Base-by-base conservation (phyloP, 2,888 invertebrate species). In the Odiellus spinosus region DNA sequence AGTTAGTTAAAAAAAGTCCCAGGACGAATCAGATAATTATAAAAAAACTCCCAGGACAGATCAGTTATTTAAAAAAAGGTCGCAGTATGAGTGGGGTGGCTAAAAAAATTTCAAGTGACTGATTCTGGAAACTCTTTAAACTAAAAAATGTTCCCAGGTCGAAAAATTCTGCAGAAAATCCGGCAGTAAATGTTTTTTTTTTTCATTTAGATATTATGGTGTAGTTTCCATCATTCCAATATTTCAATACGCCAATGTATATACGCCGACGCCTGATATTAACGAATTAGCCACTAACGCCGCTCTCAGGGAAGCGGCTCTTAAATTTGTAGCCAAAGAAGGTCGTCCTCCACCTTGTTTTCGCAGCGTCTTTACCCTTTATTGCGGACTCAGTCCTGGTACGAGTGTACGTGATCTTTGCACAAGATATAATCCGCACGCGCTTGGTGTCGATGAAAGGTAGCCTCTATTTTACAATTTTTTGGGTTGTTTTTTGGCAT, bases 201-300 rank as follows among this genome's bases (percentile, higher is more conserved):
- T 61, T 62, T 3, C 10, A 11, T 21, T 35, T 58, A 73, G 73
- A 42, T 75, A 75, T 66, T 79, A 82, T 58, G 78, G 78, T 11
- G 77, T 81, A 11, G 77, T 84, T 1, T 76, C 76, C 17, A 66
- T 86, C 45, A 74, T 84, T 44, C 82, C 85, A 10, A 77, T 85
- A 53, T 74, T 86, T 51, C 82, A 84, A 67, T 88, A 87, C 64
- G 80, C 80, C 56, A 87, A 87, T 64, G 80, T 83, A 60, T 88
- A 87, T 64, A 78, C 82, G 50, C 76, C 78, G 5, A 85, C 83
- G 1, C 77, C 82, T 32, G 51, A 51, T 42, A 26, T 57, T 15
- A 46, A 48, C 21, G 42, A 48, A 20, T 42, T 56, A 20, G 76
- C 78, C 46, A 75, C 76, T 48, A 77, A 81, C 59, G 62, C 64